Percentiles rank a stretch among this genome's conserved stretches.
Evolutionary conservation across 2,888 invertebrate genomes (phyloP).

Genomic region (Drosophila mulleri): DNA sequence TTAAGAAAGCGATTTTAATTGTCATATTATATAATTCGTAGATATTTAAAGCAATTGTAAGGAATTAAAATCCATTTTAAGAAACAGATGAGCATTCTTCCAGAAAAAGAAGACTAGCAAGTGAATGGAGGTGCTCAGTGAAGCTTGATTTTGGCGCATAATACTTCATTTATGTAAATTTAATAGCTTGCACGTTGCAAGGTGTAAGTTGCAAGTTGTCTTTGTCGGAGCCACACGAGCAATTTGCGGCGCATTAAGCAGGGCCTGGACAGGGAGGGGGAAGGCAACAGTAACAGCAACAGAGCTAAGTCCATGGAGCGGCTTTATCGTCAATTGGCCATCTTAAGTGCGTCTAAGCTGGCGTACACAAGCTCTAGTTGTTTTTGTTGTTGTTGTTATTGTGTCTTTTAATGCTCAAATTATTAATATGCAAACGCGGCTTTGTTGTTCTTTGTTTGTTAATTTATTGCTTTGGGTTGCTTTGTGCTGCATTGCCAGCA

Average conservation of each 20-base stretch:
- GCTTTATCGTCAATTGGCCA: slow-evolving; percentile 52
- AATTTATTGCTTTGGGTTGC: slow-evolving; percentile 17
- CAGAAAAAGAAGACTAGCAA: neutral
- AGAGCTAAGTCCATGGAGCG: neutral
- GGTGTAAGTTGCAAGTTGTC: slow-evolving; percentile 43
- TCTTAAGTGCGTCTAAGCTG: slow-evolving; percentile 70
- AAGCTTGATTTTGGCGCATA: slow-evolving; percentile 10
- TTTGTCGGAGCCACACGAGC: slow-evolving; percentile 60
- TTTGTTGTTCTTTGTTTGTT: slow-evolving; percentile 20
- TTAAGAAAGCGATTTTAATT: neutral
- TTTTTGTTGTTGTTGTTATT: slow-evolving; percentile 43
- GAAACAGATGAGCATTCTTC: slow-evolving; percentile 1
- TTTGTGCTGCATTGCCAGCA: slow-evolving; percentile 3
- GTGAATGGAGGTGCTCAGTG: neutral
- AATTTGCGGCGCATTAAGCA: slow-evolving; percentile 69
- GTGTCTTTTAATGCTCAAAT: slow-evolving; percentile 36
- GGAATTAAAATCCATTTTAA: slow-evolving; percentile 4
- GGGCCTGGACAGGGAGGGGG: neutral
- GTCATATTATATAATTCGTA: slow-evolving; percentile 11
- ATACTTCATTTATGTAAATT: slow-evolving; percentile 50
- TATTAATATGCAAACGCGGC: slow-evolving; percentile 63
- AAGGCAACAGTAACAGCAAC: neutral
- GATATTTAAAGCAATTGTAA: slow-evolving; percentile 41
- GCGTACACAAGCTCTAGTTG: slow-evolving; percentile 45
- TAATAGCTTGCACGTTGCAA: slow-evolving; percentile 38